Conservation (phyloP, 2,113 vertebrate genomes). For the Paradoxurus hermaphroditus region DNA sequence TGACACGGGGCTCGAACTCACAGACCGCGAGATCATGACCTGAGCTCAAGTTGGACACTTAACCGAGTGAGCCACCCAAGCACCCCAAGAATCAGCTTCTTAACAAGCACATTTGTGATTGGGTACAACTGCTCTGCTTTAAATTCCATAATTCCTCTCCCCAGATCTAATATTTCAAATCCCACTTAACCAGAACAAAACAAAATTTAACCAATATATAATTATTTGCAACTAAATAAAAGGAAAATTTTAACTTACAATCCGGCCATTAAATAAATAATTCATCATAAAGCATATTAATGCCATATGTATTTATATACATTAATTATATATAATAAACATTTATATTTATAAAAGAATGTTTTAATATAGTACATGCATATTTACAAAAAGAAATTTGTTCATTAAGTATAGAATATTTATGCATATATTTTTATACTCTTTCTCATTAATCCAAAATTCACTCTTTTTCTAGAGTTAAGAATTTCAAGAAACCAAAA, state of each 20-base stretch:
- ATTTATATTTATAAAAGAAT: conserved; percentile 7
- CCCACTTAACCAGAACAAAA: background rate
- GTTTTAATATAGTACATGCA: background rate
- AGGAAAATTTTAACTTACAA: background rate
- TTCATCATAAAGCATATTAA: background rate
- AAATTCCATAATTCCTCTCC: background rate
- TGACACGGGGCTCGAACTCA: too few relatives aligned
- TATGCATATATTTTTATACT: background rate
- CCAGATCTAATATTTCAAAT: background rate
- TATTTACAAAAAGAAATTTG: conserved; percentile 34
- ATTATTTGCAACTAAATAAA: background rate
- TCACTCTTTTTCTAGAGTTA: background rate
- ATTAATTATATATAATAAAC: conserved; percentile 17
- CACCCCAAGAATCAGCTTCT: background rate
- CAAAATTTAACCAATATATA: background rate
- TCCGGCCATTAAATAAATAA: background rate
- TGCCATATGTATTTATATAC: background rate
- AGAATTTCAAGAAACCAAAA: conserved; percentile 3
- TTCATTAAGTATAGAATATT: background rate
- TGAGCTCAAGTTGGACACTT: too few relatives aligned
- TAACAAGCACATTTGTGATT: background rate
- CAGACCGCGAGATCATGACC: too few relatives aligned
- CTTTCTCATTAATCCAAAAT: background rate
- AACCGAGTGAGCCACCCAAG: too few relatives aligned
- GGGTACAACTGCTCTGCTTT: background rate